Percentiles rank a stretch among this genome's conserved stretches.
Evolutionary conservation across 2,888 invertebrate genomes (phyloP).

Genomic region (Masnerella sp.): DNA sequence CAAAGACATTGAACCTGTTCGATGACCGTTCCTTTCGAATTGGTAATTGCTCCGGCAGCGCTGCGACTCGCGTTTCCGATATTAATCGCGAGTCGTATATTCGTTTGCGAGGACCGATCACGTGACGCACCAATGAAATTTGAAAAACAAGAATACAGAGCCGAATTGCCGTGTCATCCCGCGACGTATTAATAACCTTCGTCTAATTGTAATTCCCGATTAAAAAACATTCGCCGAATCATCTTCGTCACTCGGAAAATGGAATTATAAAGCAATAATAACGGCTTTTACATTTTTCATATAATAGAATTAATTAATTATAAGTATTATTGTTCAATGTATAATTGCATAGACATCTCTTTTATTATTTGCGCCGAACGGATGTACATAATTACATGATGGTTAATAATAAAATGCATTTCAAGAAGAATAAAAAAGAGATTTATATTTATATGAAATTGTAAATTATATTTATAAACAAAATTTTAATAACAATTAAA

Average conservation of each 20-base stretch:
- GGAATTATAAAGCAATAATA: slow-evolving; percentile 5
- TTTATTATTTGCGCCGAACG: too few species aligned
- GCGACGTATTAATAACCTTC: slow-evolving; percentile 21
- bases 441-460: too few species aligned
- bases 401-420: too few species aligned
- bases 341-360: too few species aligned
- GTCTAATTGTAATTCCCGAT: slow-evolving; percentile 28
- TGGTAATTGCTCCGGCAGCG: background rate
- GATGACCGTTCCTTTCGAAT: background rate
- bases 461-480: too few species aligned
- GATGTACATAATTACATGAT: too few species aligned
- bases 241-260: slow-evolving; percentile 14
- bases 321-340: too few species aligned
- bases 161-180: slow-evolving; percentile 16
- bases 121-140: slow-evolving; percentile 16
- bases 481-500: too few species aligned
- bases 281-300: too few species aligned
- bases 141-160: slow-evolving; percentile 13
- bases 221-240: slow-evolving; percentile 30
- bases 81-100: slow-evolving; percentile 2
- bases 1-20: slow-evolving; percentile 4
- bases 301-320: too few species aligned
- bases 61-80: background rate
- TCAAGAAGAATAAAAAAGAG: too few species aligned
- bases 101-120: background rate